phyloP scores from a whole-genome alignment of 1,140 invertebrate genomes.

The Bursaphelenchus mucronatus region DNA sequence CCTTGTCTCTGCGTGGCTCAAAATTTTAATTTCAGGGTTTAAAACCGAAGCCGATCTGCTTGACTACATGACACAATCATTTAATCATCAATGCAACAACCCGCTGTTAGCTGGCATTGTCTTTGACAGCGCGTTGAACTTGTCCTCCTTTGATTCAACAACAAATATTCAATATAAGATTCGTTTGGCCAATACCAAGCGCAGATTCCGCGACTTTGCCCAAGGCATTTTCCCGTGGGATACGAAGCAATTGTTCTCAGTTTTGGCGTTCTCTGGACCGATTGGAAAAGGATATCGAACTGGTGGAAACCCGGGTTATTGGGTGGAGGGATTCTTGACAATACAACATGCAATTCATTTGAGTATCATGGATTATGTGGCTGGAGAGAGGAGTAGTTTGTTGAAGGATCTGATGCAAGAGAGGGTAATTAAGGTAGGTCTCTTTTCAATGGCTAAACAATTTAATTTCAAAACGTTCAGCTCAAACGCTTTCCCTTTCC shows the following conservation, averaged over 20 bases:
- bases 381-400: slow-evolving; percentile 7
- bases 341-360: slow-evolving; percentile 43
- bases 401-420: not conserved
- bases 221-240: slow-evolving; percentile 38
- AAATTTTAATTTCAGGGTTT: slow-evolving; percentile 22
- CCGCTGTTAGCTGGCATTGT: slow-evolving; percentile 42
- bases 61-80: slow-evolving; percentile 17
- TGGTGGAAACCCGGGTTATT: slow-evolving; percentile 45
- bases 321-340: slow-evolving; percentile 51
- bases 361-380: slow-evolving; percentile 29
- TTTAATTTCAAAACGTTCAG: slow-evolving; percentile 22
- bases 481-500: slow-evolving; percentile 49
- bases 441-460: not conserved
- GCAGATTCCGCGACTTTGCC: slow-evolving; percentile 17
- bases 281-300: slow-evolving; percentile 12
- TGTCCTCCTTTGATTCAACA: slow-evolving; percentile 2
- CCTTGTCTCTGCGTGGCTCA: too few species aligned
- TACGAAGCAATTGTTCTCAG: slow-evolving; percentile 29
- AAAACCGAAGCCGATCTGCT: slow-evolving; percentile 26
- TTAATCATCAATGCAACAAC: slow-evolving; percentile 38
- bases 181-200: slow-evolving; percentile 40
- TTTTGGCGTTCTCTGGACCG: slow-evolving; percentile 30
- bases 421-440: not conserved
- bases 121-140: slow-evolving; percentile 31
- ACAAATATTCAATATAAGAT: slow-evolving; percentile 33